A percentile compares a stretch with the other conserved stretches of the same genome.
Evolutionary conservation across 1,140 invertebrate genomes (phyloP).

Genomic region (Ceratina calcarata): DNA sequence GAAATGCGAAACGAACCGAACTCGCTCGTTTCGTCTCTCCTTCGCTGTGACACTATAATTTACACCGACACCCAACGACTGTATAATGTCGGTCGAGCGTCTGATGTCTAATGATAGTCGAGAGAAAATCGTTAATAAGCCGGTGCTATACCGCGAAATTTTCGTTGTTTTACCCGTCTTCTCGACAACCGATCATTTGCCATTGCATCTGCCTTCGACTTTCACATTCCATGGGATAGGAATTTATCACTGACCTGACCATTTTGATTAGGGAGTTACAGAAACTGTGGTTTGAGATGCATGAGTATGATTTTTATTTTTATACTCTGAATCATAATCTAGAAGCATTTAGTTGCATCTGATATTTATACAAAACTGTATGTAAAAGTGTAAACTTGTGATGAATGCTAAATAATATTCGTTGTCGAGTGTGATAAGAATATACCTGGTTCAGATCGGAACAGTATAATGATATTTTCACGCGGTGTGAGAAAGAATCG

Average conservation of each 20-base stretch:
- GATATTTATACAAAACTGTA: too few relatives aligned
- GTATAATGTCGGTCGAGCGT: neutral
- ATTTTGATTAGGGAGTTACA: too few relatives aligned
- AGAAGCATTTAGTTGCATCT: too few relatives aligned
- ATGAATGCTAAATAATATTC: too few relatives aligned
- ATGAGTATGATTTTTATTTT: too few relatives aligned
- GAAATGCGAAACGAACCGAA: neutral
- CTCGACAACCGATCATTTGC: slow-evolving; percentile 5
- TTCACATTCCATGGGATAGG: neutral
- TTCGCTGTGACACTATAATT: slow-evolving; percentile 10
- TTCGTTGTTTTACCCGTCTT: slow-evolving; percentile 16
- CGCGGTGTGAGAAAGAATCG: too few relatives aligned
- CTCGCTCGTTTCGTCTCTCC: neutral
- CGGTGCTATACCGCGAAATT: neutral
- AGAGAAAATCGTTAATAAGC: slow-evolving; percentile 16
- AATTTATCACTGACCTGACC: neutral
- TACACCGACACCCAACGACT: slow-evolving; percentile 1
- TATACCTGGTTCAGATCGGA: too few relatives aligned
- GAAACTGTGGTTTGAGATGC: too few relatives aligned
- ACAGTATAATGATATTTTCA: too few relatives aligned
- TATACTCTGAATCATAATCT: too few relatives aligned
- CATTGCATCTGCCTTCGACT: neutral
- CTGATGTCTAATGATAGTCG: neutral
- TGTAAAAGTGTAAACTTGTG: too few relatives aligned
- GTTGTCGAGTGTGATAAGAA: too few relatives aligned